Evolutionary conservation across 2,113 vertebrate species (phyloP), one percentile per base, ranked within the genome.

Genomic region (Limnothrissa miodon): DNA sequence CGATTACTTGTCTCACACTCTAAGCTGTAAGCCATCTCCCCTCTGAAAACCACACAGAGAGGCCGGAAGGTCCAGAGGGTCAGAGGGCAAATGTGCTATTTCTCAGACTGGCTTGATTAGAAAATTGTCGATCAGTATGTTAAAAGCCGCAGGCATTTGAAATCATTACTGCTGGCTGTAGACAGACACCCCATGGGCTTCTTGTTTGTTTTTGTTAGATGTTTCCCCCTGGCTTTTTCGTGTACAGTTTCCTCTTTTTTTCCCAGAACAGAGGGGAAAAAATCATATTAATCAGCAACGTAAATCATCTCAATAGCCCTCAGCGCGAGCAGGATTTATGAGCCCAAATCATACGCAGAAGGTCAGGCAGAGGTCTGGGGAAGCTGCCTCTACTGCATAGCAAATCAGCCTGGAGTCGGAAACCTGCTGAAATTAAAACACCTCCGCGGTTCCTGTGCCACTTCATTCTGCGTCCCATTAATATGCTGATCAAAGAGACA

Each of bases 381-480:
- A 46, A 82, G 62, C 44, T 45, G 66, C 45, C 29, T 45, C 39
- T 45, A 36, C 78, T 78, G 81, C 81, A 82, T 82, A 78, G 81
- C 78, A 78, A 82, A 78, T 78, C 81, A 74, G 45, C 15, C 59
- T 36, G 0, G n/a, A 29, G 81, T 74, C 33, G n/a, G 36, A 42
- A 70, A 82, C 81, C 81, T 78, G 44, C 62, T 78, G 62, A 82
- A 82, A 82, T 82, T 70, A 74, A 82, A 82, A 82, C 66, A 82
- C 78, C 78, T 78, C 82, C 17, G 66, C n/a, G 42, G 78, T 56
- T 39, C 42, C 48, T 1, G 51, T 23, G 23, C 74, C 78, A 48
- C 53, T 78, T 33, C 79, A 48, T 59, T 15, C 66, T 15, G 74
- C 39, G 36, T 42, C 23, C 13, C 82, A 83, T 79, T 83, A 79